A percentile compares a stretch with the other conserved stretches of the same genome.
phyloP scores from a whole-genome alignment of 2,113 vertebrate species.

The Upupa epops region DNA sequence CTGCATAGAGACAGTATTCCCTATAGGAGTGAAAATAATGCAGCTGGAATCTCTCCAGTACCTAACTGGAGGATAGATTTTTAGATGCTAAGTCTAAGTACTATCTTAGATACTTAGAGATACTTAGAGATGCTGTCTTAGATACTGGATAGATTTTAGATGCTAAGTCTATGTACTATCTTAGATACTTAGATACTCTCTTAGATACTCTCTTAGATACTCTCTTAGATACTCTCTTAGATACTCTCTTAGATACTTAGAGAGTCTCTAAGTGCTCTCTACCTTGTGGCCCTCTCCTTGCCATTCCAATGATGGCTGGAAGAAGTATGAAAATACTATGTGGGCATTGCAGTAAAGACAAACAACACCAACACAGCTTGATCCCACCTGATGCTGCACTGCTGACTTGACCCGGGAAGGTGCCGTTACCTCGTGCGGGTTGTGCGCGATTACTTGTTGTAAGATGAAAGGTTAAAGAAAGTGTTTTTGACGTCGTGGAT shows the following conservation, averaged over 20 bases:
- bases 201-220: too few species aligned
- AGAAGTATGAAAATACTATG: not conserved
- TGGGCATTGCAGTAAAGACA: not conserved
- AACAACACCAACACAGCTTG: constrained; percentile 5
- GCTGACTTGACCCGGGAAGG: not conserved
- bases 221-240: too few species aligned
- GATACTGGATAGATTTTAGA: too few species aligned
- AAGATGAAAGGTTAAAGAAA: constrained; percentile 44
- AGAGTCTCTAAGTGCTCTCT: not conserved
- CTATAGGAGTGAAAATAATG: not conserved
- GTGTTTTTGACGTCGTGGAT: not conserved
- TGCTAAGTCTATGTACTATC: too few species aligned
- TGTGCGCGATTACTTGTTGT: not conserved
- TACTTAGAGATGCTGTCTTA: too few species aligned
- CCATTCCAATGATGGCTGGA: not conserved
- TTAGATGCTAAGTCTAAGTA: too few species aligned
- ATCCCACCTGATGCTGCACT: not conserved
- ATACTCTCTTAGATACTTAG: too few species aligned
- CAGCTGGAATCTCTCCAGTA: not conserved
- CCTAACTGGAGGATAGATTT: too few species aligned
- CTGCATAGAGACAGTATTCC: not conserved
- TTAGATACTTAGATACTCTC: too few species aligned
- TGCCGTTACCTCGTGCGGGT: not conserved
- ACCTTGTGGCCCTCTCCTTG: not conserved
- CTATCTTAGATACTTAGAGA: too few species aligned